phyloP scores from a whole-genome alignment of 2,888 invertebrate species.

The Drosophila leonis region DNA sequence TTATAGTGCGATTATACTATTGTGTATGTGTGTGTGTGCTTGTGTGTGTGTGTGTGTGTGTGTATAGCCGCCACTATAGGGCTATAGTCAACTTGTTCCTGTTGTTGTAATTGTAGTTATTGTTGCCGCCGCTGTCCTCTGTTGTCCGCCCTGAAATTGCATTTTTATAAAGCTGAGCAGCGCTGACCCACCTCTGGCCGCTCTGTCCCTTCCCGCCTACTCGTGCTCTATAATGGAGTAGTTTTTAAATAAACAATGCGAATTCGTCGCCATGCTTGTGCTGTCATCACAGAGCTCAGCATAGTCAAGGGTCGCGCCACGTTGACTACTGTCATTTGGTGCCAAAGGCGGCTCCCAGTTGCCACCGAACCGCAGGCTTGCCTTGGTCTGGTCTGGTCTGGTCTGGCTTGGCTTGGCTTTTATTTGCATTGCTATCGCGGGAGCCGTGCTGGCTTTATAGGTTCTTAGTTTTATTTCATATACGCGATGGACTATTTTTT shows the following conservation, averaged over 20 bases:
- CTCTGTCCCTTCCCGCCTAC: background rate
- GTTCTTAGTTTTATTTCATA: slow-evolving; percentile 65
- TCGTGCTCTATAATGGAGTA: slow-evolving; percentile 63
- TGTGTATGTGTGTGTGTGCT: slow-evolving; percentile 36
- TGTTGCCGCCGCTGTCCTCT: slow-evolving; percentile 29
- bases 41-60: slow-evolving; percentile 26
- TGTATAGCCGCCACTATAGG: slow-evolving; percentile 33
- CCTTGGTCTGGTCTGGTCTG: background rate
- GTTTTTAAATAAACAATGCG: slow-evolving; percentile 75
- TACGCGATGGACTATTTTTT: slow-evolving; percentile 39
- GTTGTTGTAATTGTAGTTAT: slow-evolving; percentile 31
- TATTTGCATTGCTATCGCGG: slow-evolving; percentile 63
- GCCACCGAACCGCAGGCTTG: slow-evolving; percentile 34
- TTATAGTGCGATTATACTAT: slow-evolving; percentile 69
- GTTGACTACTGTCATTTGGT: slow-evolving; percentile 54
- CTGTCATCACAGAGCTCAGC: slow-evolving; percentile 37
- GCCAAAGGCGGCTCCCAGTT: slow-evolving; percentile 36
- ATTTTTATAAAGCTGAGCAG: slow-evolving; percentile 70
- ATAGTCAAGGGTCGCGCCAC: slow-evolving; percentile 57
- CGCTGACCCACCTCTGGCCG: slow-evolving; percentile 1
- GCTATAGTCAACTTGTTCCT: slow-evolving; percentile 24
- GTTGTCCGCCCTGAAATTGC: slow-evolving; percentile 66
- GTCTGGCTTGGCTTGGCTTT: slow-evolving; percentile 35
- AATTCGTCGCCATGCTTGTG: slow-evolving; percentile 50
- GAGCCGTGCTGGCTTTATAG: slow-evolving; percentile 65